A percentile compares a stretch with the other conserved stretches of the same genome.
Conservation (phyloP, 2,888 invertebrate species). For the Sepiola atlantica region DNA sequence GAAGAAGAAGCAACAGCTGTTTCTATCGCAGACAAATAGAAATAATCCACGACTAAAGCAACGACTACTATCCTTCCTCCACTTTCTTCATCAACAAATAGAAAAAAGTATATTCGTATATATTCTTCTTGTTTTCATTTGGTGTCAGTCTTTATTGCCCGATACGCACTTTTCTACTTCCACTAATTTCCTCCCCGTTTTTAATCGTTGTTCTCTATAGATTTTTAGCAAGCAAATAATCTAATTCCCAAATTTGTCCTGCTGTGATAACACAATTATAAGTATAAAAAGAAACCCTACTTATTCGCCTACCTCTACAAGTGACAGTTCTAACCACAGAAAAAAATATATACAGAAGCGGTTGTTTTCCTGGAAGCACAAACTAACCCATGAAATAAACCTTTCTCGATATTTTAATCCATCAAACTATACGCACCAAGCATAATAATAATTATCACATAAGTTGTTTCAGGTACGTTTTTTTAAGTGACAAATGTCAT, state of each 20-base stretch:
- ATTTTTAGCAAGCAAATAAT: background rate
- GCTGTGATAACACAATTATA: background rate
- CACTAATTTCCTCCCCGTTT: background rate
- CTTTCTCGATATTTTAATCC: background rate
- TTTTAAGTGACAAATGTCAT: background rate
- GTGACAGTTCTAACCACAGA: background rate
- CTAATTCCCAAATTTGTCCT: background rate
- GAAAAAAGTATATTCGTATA: background rate
- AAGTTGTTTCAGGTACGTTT: background rate
- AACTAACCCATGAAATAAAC: background rate
- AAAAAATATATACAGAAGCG: background rate
- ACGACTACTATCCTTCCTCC: background rate
- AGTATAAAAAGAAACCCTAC: background rate
- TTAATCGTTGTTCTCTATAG: background rate
- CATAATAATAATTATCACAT: background rate
- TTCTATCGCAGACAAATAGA: background rate
- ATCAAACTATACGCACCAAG: background rate
- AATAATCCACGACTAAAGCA: background rate
- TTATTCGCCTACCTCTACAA: background rate
- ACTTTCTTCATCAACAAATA: background rate
- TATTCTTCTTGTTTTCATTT: background rate
- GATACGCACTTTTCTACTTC: background rate
- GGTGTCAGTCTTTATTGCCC: background rate
- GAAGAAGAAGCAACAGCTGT: slow-evolving; percentile 45
- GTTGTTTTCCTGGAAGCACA: background rate